These are phyloP conservation scores for Acheta domesticus DNA, from an alignment of 2,888 invertebrate genomes.

Conservation along the genomic window DNA sequence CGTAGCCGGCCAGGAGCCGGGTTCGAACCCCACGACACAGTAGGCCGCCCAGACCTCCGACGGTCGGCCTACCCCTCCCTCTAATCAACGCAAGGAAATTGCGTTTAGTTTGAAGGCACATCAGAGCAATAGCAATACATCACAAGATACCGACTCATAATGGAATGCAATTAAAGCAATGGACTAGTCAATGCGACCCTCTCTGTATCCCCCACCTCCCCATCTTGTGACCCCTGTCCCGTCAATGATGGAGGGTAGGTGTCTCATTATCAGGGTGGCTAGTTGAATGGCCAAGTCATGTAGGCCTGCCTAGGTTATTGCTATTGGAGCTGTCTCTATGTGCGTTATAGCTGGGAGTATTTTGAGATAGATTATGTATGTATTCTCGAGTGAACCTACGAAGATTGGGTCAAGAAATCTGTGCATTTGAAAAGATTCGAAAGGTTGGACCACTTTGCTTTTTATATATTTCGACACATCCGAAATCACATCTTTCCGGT, in stretches of 20 bases:
- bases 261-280: background rate
- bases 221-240: background rate
- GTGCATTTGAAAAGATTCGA: too few relatives aligned
- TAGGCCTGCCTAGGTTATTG: too few relatives aligned
- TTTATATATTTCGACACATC: too few relatives aligned
- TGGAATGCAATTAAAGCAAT: slow-evolving; percentile 11
- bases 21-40: too few relatives aligned
- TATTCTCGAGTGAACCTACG: too few relatives aligned
- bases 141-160: slow-evolving; percentile 7
- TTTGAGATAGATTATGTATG: too few relatives aligned
- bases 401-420: too few relatives aligned
- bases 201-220: background rate
- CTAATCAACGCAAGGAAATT: slow-evolving; percentile 18
- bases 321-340: too few relatives aligned
- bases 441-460: too few relatives aligned
- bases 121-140: slow-evolving; percentile 9
- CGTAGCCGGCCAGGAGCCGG: background rate
- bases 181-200: background rate
- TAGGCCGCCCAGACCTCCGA: background rate
- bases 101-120: slow-evolving; percentile 11
- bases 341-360: too few relatives aligned
- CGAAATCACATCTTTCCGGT: too few relatives aligned
- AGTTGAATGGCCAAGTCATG: too few relatives aligned
- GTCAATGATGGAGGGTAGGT: background rate
- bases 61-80: background rate